Evolutionary conservation across 2,113 vertebrate species (phyloP).

Genomic region (Gymnorhina tibicen): DNA sequence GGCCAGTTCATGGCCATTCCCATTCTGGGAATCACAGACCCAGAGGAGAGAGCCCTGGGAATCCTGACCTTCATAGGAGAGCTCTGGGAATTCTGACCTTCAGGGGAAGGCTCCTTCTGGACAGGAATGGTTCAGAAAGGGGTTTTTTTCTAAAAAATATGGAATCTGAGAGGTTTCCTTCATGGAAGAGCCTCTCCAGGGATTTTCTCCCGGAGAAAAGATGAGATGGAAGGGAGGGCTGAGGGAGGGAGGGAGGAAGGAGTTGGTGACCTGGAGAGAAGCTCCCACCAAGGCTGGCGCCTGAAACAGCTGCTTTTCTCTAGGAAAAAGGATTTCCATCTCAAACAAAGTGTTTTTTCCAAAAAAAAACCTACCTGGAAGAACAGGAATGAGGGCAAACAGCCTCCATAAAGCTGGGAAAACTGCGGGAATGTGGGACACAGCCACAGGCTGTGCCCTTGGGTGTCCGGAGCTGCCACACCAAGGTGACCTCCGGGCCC

Average conservation of each 20-base stretch:
- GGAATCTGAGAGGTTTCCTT: background rate
- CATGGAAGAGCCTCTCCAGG: background rate
- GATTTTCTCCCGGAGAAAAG: background rate
- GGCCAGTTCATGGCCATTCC: background rate
- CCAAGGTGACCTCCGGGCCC: background rate
- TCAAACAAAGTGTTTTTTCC: background rate
- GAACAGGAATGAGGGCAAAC: background rate
- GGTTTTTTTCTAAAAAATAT: rapidly evolving
- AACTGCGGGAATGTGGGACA: background rate
- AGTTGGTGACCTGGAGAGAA: background rate
- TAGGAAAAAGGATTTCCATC: rapidly evolving
- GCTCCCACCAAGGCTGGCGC: background rate
- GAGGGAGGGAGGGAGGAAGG: background rate
- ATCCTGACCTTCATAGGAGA: no score
- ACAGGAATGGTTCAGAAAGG: background rate
- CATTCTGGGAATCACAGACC: background rate
- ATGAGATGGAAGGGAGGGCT: background rate
- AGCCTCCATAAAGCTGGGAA: background rate
- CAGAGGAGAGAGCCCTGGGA: background rate
- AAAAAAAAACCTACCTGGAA: background rate
- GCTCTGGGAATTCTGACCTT: background rate
- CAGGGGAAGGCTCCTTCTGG: background rate
- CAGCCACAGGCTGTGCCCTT: no score
- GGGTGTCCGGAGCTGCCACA: rapidly evolving
- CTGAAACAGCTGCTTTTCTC: background rate